Conservation (phyloP, 1,140 invertebrate genomes). For the Lerema accius region DNA sequence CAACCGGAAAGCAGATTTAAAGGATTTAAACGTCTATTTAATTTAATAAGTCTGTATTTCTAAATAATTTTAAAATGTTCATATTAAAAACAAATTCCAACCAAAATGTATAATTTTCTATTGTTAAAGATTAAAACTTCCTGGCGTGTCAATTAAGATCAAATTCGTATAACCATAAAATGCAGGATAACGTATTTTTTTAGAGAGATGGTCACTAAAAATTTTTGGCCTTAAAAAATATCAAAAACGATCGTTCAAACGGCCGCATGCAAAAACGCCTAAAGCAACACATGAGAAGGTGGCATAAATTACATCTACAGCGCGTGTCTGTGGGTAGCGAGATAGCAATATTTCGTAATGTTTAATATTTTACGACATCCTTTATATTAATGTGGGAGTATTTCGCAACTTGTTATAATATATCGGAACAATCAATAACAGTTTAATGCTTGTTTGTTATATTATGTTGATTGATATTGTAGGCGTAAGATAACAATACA, state of each 20-base stretch:
- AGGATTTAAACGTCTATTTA: too few relatives aligned
- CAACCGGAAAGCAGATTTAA: too few relatives aligned
- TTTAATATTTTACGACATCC: constrained; percentile 31
- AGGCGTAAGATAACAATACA: constrained; percentile 19
- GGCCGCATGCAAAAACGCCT: constrained; percentile 5
- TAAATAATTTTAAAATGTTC: too few relatives aligned
- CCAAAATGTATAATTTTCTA: too few relatives aligned
- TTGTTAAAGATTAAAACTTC: too few relatives aligned
- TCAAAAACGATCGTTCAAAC: neutral
- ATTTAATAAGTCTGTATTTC: too few relatives aligned
- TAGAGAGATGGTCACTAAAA: too few relatives aligned
- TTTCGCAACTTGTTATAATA: constrained; percentile 22
- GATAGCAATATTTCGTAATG: constrained; percentile 27
- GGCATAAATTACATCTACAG: constrained; percentile 24
- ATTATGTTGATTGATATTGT: constrained; percentile 24
- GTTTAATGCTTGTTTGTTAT: constrained; percentile 7
- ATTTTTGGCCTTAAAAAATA: too few relatives aligned
- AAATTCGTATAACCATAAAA: too few relatives aligned
- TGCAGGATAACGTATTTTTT: too few relatives aligned
- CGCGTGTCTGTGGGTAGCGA: constrained; percentile 15
- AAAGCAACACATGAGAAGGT: constrained; percentile 16
- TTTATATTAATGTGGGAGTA: constrained; percentile 26
- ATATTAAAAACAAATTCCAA: too few relatives aligned
- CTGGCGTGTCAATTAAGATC: too few relatives aligned
- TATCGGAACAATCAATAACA: constrained; percentile 22